Evolutionary conservation across 2,113 vertebrate species (phyloP), one percentile per base, ranked within the genome.

Genomic region (Odocoileus virginianus): DNA sequence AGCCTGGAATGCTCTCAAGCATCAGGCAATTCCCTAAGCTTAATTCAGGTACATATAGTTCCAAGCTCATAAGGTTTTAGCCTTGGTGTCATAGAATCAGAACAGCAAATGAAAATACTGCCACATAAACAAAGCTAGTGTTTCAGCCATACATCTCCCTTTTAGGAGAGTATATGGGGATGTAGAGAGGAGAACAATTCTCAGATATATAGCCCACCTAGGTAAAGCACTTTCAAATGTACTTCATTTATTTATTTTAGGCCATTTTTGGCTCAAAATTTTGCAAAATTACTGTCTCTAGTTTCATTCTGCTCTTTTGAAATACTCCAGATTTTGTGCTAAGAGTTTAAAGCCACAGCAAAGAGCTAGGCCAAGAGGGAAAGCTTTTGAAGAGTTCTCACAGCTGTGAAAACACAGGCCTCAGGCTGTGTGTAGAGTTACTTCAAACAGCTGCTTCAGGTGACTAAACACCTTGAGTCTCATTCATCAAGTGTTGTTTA

Each of bases 391-490:
- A 99, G 99, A 99, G 99, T 98, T 99, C 99, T 98, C 98, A 97
- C 99, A 99, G 99, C 99, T 99, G 99, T 99, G 98, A 99, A 99
- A 99, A 99, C 99, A 99, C 97, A 97, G 97, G 99, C 99, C 99
- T 98, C 98, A 97, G 99, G 99, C 99, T 99, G 99, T 98, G 99
- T 98, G 99, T 98, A 99, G 98, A 98, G 98, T 98, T 98, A 99
- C 99, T 99, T 99, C 98, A 99, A 99, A 99, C 99, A 98, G 99
- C 98, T 99, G 99, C 99, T 99, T 99, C 99, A 99, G 99, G 99
- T 99, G 99, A 99, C 99, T 99, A 99, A 99, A 99, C 99, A 99
- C 99, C 99, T 99, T 99, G 99, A 99, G 99, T 99, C 99, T 99
- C 99, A 99, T 99, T 99, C 99, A 99, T 99, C 99, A 99, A 99